Base-by-base conservation (phyloP, 2,888 invertebrate genomes). In the Drosophila anomalata region DNA sequence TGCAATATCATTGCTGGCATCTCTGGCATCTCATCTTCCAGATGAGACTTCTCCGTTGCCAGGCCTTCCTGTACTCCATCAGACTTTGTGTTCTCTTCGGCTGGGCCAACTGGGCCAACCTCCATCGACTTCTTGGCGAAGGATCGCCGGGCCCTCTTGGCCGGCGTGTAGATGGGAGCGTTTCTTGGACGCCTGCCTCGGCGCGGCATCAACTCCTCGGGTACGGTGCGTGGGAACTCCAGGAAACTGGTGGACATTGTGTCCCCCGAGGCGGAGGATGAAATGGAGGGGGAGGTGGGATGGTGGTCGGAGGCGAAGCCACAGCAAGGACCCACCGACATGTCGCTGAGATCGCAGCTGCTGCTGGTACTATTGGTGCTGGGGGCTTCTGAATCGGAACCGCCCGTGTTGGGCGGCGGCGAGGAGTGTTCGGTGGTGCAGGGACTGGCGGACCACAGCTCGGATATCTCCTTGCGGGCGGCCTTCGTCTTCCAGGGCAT, bases 401-500 rank as follows among this genome's bases (percentile, higher is more conserved):
- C 14, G 29, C 29, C 14, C 29, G 29, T 22, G 3, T 26, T 48
- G 11, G 12, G 20, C 8, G 54, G 62, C 39, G 44, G 46, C 2
- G 26, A 9, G 6, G 33, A 14, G 8, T 17, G 17, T 1, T 52
- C 55, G 20, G 46, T 26, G 24, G 65, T 20, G 33, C 31, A 22
- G 5, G 6, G 14, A 11, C 48, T 51, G 8, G 79, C 60, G 3
- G 17, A 9, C 44, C 57, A 57, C 1, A 54, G 29, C 6, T 73
- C 87, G 1, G 73, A 66, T 6, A 83, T 59, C 55, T 88, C 72
- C 36, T 85, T 85, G 14, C 87, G 80, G 5, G 84, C 89, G 1
- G 89, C 89, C 53, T 89, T 89, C 17, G 88, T 89, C 61, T 73
- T 78, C 88, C 89, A 89, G 3, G 84, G 89, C 39, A 68, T 41